phyloP scores from a whole-genome alignment of 2,797 vertebrate genomes.

The Delichon dasypus region DNA sequence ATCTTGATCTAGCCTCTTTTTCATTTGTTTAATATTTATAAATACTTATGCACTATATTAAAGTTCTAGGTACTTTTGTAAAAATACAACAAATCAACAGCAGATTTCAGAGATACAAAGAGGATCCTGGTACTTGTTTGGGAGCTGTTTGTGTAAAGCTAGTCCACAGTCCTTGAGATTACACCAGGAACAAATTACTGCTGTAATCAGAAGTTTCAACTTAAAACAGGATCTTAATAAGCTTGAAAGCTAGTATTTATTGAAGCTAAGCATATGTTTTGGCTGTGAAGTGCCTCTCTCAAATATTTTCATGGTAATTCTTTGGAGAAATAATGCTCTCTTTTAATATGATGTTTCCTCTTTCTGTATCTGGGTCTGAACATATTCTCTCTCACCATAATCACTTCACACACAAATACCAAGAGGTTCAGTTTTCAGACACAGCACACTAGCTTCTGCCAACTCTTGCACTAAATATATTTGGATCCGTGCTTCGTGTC shows the following conservation, averaged over 20 bases:
- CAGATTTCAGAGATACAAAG: neutral
- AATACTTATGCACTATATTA: neutral
- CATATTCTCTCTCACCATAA: slow-evolving; percentile 40
- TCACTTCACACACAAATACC: slow-evolving; percentile 58
- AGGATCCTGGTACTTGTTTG: neutral
- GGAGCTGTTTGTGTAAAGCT: neutral
- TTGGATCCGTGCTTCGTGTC: slow-evolving; percentile 26
- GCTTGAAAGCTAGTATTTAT: slow-evolving; percentile 22
- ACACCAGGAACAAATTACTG: slow-evolving; percentile 23
- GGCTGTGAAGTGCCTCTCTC: slow-evolving; percentile 1
- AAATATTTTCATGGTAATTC: slow-evolving; percentile 49
- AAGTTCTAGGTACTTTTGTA: neutral
- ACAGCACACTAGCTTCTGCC: slow-evolving; percentile 42
- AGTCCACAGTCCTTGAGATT: neutral
- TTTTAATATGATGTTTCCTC: slow-evolving; percentile 18
- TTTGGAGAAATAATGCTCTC: slow-evolving; percentile 16
- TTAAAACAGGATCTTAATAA: slow-evolving; percentile 26
- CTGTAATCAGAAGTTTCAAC: neutral
- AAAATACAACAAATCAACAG: neutral
- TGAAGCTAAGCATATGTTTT: slow-evolving; percentile 18
- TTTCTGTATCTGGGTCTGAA: slow-evolving; percentile 54
- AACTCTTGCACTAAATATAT: slow-evolving; percentile 54
- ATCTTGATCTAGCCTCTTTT: neutral
- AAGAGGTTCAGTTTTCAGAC: slow-evolving; percentile 58
- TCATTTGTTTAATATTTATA: neutral